Evolutionary conservation across 23 tunicate genomes (phyloP), one percentile per base, ranked within the genome.

Genomic region (Botrylloides violaceus): DNA sequence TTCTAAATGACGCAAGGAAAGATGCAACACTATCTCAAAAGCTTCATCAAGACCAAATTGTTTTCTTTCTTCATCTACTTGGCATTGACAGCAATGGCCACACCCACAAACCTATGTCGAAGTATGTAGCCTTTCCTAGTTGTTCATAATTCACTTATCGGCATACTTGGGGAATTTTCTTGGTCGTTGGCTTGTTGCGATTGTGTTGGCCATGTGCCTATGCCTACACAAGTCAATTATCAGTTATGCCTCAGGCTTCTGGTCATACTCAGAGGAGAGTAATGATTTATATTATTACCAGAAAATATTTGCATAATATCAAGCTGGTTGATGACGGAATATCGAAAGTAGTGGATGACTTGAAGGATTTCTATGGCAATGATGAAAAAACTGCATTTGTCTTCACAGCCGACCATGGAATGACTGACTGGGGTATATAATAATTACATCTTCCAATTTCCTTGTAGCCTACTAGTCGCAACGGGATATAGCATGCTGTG

Each of bases 51-150:
- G 81, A 81, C 35, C 66, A 88, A 58, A 71, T 86, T 61, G 84
- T 94, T 31, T 94, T 94, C 59, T 94, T 94, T 76, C 84, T 94
- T 59, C 98, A 94, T 73, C 68, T 94, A 19, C 79, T 94, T 26
- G 98, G 98, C 64, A 86, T 81, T 60, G 98, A 94, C 38, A 94
- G 96, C 35, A 94, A 94, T 72, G 98, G 98, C 3, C 98, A 94
- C 77, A 79, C 80, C 57, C 89, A 86, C 32, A 65, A 86, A 32
- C 98, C 98, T 32, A 53, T 12, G 58, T 94, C 98, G 37, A 81
- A 77, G 87, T 88, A 81, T 34, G 77, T 37, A 0, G 15, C 22
- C 3, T 31, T 29, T 0, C 1, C n/a, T n/a, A n/a, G 21, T 49
- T 0, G n/a, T 21, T 49, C 58, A 49, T 49, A 19, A 49, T 49